Conservation (phyloP, 2,113 vertebrate species). For the Labeo rohita region DNA sequence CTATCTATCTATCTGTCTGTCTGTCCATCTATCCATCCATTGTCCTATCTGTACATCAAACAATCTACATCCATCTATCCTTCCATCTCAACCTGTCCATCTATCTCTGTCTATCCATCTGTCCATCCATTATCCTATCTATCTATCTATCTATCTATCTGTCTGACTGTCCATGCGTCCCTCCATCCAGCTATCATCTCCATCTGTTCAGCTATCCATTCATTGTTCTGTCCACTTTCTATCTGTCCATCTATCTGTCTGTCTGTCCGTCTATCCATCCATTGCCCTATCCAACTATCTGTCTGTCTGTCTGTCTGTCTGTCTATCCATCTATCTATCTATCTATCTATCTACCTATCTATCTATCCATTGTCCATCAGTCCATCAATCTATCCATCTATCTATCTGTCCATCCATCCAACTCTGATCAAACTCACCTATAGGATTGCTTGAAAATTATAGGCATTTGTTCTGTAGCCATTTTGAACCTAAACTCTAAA, state of each 20-base stretch:
- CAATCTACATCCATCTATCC: background rate
- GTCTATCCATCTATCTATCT: background rate
- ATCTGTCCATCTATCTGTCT: background rate
- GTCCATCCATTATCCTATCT: background rate
- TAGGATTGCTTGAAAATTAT: background rate
- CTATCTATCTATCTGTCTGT: too few species aligned
- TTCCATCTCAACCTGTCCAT: background rate
- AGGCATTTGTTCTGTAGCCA: background rate
- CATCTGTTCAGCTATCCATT: background rate
- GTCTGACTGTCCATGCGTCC: too few species aligned
- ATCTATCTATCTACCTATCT: background rate
- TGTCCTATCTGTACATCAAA: background rate
- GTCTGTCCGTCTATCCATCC: background rate
- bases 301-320: background rate
- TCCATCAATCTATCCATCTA: fast-evolving
- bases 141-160: background rate
- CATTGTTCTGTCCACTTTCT: too few species aligned
- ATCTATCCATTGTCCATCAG: fast-evolving
- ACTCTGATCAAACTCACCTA: background rate
- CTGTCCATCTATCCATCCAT: background rate
- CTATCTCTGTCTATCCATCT: background rate
- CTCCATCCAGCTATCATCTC: too few species aligned
- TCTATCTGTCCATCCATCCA: background rate
- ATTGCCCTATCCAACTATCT: background rate
- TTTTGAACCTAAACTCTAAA: background rate